Conservation (phyloP, 1,140 invertebrate genomes). For the Formica exsecta region DNA sequence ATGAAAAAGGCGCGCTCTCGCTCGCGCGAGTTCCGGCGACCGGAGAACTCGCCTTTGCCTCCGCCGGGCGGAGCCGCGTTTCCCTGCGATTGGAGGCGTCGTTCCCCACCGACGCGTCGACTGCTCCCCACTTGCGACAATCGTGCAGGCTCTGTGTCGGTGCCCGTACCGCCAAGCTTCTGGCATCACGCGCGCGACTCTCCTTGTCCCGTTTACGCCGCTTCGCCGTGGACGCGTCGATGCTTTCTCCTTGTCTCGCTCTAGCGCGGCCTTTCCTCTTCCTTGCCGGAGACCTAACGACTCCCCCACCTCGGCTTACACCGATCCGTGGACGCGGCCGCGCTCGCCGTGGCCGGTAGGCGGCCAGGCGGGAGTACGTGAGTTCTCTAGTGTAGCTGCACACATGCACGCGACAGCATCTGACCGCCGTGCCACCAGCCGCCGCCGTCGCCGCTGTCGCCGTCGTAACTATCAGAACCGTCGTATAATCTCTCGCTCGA, state of each 20-base stretch:
- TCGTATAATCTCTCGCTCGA: constrained; percentile 55
- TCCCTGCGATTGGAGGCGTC: constrained; percentile 73
- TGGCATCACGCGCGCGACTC: constrained; percentile 64
- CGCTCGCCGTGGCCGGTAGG: constrained; percentile 75
- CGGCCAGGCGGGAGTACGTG: constrained; percentile 74
- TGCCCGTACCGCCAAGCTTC: constrained; percentile 70
- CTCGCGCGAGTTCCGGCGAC: constrained; percentile 63
- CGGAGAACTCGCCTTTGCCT: constrained; percentile 69
- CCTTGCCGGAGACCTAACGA: constrained; percentile 69
- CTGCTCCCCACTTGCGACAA: constrained; percentile 73
- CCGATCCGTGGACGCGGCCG: constrained; percentile 70
- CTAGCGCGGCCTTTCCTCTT: neutral
- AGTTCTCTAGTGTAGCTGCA: constrained; percentile 85
- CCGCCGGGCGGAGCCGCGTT: constrained; percentile 76
- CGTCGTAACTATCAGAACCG: constrained; percentile 68
- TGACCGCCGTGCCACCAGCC: constrained; percentile 75
- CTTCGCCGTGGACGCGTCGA: neutral
- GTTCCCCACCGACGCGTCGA: constrained; percentile 69
- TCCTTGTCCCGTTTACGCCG: constrained; percentile 39
- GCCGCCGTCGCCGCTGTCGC: constrained; percentile 70
- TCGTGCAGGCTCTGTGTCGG: constrained; percentile 71
- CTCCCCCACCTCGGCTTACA: constrained; percentile 72
- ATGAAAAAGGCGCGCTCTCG: constrained; percentile 72
- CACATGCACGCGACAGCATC: constrained; percentile 87
- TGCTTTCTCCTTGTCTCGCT: constrained; percentile 16